Evolutionary conservation across 1,140 invertebrate genomes (phyloP), one percentile per base, ranked within the genome.

Genomic region (Triops longicaudatus): DNA sequence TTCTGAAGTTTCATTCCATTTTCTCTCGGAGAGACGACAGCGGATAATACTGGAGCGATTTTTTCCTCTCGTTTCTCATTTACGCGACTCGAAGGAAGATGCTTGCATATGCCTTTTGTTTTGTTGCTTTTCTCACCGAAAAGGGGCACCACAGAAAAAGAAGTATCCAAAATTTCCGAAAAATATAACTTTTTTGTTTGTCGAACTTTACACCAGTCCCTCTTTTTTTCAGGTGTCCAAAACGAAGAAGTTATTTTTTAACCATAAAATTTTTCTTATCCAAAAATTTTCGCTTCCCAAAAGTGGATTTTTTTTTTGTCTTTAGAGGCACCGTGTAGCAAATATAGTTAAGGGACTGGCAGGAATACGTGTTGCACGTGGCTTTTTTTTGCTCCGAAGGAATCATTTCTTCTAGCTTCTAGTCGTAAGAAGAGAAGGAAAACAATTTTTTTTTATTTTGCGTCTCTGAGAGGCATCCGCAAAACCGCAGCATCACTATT

Each of bases 401-500:
- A 63, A 63, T 1, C 27, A 22, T 2, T 31, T 22, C n/a, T 41
- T 74, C 28, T 22, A 22, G 14, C n/a, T 31, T 73, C 11, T 11
- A 73, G n/a, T 26, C 17, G n/a, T 14, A 17, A n/a, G 73, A 0
- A n/a, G n/a, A n/a, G 6, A n/a, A 14, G 26, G 26, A 28, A 73
- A 73, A 73, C 27, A 73, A 73, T 17, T 73, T 31, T 17, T 14
- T 28, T 4, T 4, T 4, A 26, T 41, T 31, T 73, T 28, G 73
- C 27, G 37, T 26, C 27, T 31, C 37, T 73, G 27, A 31, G 27
- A 31, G 27, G 28, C 44, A 43, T 43, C 74, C 14, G 44, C 41
- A 75, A 27, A 75, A 75, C 44, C 74, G 44, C 74, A 75, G 74
- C 41, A 28, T 41, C 41, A 50, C 26, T 43, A 28, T 43, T 41